A percentile compares a stretch with the other conserved stretches of the same genome.
Evolutionary conservation across 2,113 vertebrate genomes (phyloP).

Genomic region (Catharus minimus): DNA sequence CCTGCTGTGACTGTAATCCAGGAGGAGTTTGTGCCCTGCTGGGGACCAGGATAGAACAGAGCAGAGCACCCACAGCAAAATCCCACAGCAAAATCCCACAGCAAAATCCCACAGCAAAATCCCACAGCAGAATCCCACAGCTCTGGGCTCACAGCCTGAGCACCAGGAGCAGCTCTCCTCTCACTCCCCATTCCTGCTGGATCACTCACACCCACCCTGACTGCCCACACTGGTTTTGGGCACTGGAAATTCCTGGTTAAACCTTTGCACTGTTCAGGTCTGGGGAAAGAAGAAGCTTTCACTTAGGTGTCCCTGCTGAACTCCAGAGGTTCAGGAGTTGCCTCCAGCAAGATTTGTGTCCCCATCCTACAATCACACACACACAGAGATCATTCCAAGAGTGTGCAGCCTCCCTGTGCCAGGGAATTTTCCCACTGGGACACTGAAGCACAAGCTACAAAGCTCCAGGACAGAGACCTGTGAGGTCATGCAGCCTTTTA

Average conservation of each 20-base stretch:
- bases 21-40: neutral
- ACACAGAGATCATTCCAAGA: no score
- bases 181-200: neutral
- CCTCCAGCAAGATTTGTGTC: neutral
- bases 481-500: neutral
- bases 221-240: accelerated
- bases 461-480: neutral
- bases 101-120: neutral
- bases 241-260: neutral
- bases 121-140: neutral
- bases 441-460: neutral
- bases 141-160: neutral
- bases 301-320: neutral
- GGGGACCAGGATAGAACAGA: accelerated
- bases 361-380: neutral
- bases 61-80: neutral
- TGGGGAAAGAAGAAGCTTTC: neutral
- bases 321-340: neutral
- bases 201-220: neutral
- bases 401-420: neutral
- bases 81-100: neutral
- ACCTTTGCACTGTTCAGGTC: neutral
- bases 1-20: neutral
- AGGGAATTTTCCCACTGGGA: neutral
- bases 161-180: neutral